These are phyloP conservation scores for Clarias gariepinus DNA, from an alignment of 2,113 vertebrate species.

Conservation along the genomic window DNA sequence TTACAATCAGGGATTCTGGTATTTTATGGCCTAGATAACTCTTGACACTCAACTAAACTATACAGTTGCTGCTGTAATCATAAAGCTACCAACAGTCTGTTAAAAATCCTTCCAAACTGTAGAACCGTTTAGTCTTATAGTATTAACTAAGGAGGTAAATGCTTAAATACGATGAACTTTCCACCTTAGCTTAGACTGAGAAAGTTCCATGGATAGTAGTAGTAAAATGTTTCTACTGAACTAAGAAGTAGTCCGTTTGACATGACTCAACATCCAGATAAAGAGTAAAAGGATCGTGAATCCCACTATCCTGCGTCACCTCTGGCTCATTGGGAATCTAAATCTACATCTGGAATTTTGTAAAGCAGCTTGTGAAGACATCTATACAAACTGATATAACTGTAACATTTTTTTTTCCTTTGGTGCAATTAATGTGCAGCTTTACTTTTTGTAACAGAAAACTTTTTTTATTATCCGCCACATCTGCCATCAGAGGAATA, in stretches of 20 bases:
- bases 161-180: too few relatives aligned
- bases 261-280: too few relatives aligned
- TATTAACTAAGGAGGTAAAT: background rate
- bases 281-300: background rate
- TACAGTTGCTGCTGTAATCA: too few relatives aligned
- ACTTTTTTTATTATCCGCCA: background rate
- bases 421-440: background rate
- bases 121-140: background rate
- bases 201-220: too few relatives aligned
- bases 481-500: constrained; percentile 6
- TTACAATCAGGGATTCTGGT: constrained; percentile 53
- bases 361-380: background rate
- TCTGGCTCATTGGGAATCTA: background rate
- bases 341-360: background rate
- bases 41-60: constrained; percentile 40
- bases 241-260: too few relatives aligned
- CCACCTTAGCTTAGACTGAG: too few relatives aligned
- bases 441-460: constrained; percentile 4
- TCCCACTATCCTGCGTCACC: background rate
- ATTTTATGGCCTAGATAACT: constrained; percentile 61
- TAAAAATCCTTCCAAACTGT: background rate
- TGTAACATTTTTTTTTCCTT: too few relatives aligned
- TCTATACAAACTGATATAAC: too few relatives aligned
- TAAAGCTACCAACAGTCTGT: background rate
- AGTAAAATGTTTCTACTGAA: too few relatives aligned